Base-by-base conservation (phyloP, 1,140 invertebrate genomes). In the Sitodiplosis mosellana region DNA sequence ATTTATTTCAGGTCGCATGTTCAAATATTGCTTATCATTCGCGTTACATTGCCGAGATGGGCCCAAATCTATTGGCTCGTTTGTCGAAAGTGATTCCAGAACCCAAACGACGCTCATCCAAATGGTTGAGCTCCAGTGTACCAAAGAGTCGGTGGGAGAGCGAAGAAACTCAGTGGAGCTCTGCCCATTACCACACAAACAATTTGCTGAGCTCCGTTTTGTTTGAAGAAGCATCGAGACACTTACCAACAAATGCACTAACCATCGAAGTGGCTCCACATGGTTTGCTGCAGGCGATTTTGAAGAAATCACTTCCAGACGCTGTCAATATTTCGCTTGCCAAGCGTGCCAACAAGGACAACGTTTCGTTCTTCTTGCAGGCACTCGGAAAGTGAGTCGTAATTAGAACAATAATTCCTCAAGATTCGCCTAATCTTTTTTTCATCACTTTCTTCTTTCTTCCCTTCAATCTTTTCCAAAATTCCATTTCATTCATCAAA, bases 161-260 rank as follows among this genome's bases (percentile, higher is more conserved):
- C 3, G 60, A 77, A 0, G 61, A 75, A 5, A 78, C 80, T 2
- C 69, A 75, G 47, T 59, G 75, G 10, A 90, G 80, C 0, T 93
- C 87, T 0, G 81, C 90, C 3, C 84, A 89, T 54, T 97, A 97
- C 59, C 87, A 91, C 57, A 89, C 89, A 0, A 93, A 95, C 59
- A 96, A 95, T 63, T 66, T 94, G 7, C 63, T 91, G 40, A 78
- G 66, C 53, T 78, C 85, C 15, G 89, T 94, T 0, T 65, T 89
- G 1, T 94, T 94, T 57, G 81, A 91, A 56, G 86, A 92, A 64
- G 82, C 81, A 1, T 66, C 83, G 1, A 66, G 71, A 11, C 67
- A 83, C 43, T 77, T 95, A 19, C 87, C 86, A 0, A 65, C 70
- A 41, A 80, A 91, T 61, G 81, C 88, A 0, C 68, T 93, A 45